Conservation (phyloP, 1,140 invertebrate genomes). For the Eriocheir sinensis region DNA sequence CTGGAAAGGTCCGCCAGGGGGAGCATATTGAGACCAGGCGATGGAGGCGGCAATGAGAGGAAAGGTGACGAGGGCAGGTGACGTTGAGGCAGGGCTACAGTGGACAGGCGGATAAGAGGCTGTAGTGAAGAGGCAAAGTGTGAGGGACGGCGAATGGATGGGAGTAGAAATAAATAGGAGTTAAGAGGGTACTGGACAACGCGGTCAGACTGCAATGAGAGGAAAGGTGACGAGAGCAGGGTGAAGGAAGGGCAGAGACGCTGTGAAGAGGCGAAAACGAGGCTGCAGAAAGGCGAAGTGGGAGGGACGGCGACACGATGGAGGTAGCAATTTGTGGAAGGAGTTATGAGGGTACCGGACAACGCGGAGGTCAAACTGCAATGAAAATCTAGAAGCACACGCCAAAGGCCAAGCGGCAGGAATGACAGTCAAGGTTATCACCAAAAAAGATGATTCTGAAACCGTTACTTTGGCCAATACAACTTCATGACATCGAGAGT, state of each 20-base stretch:
- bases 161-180: not conserved
- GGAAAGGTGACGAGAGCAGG: not conserved
- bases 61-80: not conserved
- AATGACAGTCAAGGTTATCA: too few species aligned
- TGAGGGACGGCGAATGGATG: not conserved
- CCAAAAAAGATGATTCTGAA: too few species aligned
- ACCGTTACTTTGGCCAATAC: too few species aligned
- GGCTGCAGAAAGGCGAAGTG: not conserved
- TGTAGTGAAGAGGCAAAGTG: not conserved
- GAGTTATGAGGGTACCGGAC: not conserved
- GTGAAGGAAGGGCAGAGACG: not conserved
- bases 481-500: too few species aligned
- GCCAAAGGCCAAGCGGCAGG: too few species aligned
- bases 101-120: not conserved
- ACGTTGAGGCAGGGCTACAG: not conserved
- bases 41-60: not conserved
- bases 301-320: not conserved
- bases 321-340: not conserved
- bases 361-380: not conserved
- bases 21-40: not conserved
- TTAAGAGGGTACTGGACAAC: not conserved
- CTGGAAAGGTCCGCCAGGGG: not conserved
- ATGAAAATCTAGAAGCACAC: too few species aligned
- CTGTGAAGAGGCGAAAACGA: not conserved
- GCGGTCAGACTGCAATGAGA: not conserved